Conservation (phyloP, 2,888 invertebrate species). For the Heliconius hortense region DNA sequence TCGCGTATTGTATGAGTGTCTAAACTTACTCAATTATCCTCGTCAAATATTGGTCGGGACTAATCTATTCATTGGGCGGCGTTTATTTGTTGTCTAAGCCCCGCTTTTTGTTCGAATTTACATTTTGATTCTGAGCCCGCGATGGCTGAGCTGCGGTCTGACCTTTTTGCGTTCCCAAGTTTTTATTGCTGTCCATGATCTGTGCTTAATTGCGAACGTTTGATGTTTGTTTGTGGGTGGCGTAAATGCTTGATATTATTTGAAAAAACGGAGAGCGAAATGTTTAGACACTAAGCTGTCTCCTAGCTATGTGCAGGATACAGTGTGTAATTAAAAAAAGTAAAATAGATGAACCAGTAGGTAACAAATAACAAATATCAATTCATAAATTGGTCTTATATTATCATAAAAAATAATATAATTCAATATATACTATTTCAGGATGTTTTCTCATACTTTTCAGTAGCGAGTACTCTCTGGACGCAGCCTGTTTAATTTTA, state of each 20-base stretch:
- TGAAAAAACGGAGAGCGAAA: too few relatives aligned
- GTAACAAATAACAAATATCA: too few relatives aligned
- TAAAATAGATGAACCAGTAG: too few relatives aligned
- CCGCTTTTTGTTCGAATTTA: constrained; percentile 50
- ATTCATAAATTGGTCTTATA: too few relatives aligned
- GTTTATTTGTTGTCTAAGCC: constrained; percentile 52
- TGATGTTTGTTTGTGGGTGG: not conserved
- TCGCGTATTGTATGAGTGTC: constrained; percentile 34
- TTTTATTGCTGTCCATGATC: constrained; percentile 24
- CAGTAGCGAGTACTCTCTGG: not conserved
- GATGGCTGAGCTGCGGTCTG: constrained; percentile 23
- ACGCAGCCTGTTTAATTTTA: constrained; percentile 17
- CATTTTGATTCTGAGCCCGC: constrained; percentile 45
- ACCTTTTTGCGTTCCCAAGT: constrained; percentile 39
- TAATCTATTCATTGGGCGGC: constrained; percentile 58
- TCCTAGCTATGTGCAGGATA: too few relatives aligned
- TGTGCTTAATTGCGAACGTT: constrained; percentile 24
- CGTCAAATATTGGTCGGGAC: constrained; percentile 54
- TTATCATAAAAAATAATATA: too few relatives aligned
- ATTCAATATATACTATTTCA: not conserved
- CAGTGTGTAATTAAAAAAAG: too few relatives aligned
- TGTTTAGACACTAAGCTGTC: too few relatives aligned
- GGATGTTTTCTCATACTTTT: not conserved
- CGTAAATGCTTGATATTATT: too few relatives aligned
- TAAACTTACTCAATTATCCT: constrained; percentile 59